Evolutionary conservation across 2,113 vertebrate species (phyloP).

Genomic region (Cettia cetti): DNA sequence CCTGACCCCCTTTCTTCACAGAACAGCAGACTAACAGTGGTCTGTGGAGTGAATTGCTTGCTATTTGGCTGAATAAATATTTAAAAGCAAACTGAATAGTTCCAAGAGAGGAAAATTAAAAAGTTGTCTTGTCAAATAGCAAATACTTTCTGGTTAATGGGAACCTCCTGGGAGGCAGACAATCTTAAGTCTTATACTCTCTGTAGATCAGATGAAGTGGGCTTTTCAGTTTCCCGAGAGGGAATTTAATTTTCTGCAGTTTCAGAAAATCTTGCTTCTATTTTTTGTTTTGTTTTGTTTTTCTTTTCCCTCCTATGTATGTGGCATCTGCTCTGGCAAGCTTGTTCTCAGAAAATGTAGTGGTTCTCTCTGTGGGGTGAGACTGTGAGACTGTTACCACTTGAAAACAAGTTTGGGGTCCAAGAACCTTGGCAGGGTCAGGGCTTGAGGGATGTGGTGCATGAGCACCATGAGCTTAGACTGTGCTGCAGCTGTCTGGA

Average conservation of each 20-base stretch:
- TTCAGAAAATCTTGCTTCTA: neutral
- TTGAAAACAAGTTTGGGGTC: rapidly evolving
- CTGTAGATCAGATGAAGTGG: neutral
- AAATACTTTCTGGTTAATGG: neutral
- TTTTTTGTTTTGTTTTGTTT: too few species aligned
- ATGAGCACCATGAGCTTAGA: neutral
- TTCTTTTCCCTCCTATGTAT: rapidly evolving
- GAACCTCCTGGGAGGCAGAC: neutral
- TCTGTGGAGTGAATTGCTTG: neutral
- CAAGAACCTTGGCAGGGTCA: neutral
- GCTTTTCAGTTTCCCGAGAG: neutral
- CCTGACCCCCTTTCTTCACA: neutral
- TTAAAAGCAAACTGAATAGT: constrained; percentile 23
- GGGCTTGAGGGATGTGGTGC: neutral
- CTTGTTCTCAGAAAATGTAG: neutral
- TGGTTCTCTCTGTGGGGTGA: neutral
- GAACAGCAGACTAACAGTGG: neutral
- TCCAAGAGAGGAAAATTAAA: constrained; percentile 16
- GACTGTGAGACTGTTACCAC: neutral
- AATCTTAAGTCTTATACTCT: neutral
- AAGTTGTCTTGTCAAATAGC: constrained; percentile 3
- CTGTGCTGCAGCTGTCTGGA: neutral
- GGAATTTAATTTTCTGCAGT: neutral
- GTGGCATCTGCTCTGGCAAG: neutral
- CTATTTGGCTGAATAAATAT: constrained; percentile 49